Evolutionary conservation across 1,140 invertebrate genomes (phyloP), one percentile per base, ranked within the genome.

Genomic region (Sitobion miscanthi): DNA sequence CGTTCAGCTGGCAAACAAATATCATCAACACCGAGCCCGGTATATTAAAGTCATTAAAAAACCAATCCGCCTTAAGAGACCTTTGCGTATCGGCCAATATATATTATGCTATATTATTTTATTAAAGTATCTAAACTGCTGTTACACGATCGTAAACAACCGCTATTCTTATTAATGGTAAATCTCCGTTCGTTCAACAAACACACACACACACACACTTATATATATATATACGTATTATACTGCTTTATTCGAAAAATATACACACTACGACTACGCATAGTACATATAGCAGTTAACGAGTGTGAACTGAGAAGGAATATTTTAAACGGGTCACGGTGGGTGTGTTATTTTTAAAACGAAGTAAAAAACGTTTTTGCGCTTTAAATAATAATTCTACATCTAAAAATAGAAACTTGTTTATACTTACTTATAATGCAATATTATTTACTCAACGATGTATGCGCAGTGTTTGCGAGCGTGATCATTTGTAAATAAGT

Each of bases 41-140:
- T 69, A n/a, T 69, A 69, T 69, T 69, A 69, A n/a, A 69, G 62
- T 69, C 62, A 69, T 69, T 69, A 69, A 69, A 69, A 69, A n/a
- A 69, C 30, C 62, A 4, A 69, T 69, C 62, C 62, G 14, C 30
- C n/a, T 69, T n/a, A 69, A 69, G 62, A 69, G 62, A n/a, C 62
- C 62, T 17, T 69, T 4, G 57, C 14, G 30, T 69, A 69, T 69
- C 62, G 14, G 30, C 62, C 62, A 69, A 69, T 69, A 69, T 69
- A 69, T 69, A 69, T n/a, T 69, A 69, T n/a, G 62, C 14, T 69
- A n/a, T 69, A 69, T 30, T n/a, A 69, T 69, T 69, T 69, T n/a
- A 69, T 69, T 69, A 69, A 69, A 69, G 62, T n/a, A n/a, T 69
- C 30, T 69, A 69, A n/a, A 69, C 62, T 69, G 62, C 62, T 69